Evolutionary conservation across 2,888 invertebrate genomes (phyloP).

Genomic region (Macaria notata): DNA sequence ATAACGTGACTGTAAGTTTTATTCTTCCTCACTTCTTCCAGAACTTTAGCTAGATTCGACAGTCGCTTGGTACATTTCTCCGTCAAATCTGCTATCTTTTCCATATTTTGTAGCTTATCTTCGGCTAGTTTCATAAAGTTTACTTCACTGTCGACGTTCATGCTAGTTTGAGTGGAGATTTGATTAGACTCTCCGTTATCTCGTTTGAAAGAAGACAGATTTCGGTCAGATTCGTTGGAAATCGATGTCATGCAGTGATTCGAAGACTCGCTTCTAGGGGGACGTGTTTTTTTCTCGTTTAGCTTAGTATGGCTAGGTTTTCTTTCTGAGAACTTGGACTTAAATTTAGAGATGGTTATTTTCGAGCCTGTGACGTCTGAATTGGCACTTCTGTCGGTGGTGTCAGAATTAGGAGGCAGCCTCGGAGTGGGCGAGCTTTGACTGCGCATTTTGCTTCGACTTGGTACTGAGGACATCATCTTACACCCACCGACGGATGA

Average conservation of each 20-base stretch:
- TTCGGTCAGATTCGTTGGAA: conserved; percentile 46
- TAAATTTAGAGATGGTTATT: conserved; percentile 3
- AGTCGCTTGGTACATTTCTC: conserved; percentile 75
- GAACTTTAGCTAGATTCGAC: conserved; percentile 70
- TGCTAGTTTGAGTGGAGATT: conserved; percentile 62
- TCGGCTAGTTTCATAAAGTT: conserved; percentile 67
- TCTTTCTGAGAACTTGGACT: conserved; percentile 12
- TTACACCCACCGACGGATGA: conserved; percentile 30
- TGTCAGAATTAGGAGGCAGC: conserved; percentile 23
- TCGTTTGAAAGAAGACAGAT: conserved; percentile 29
- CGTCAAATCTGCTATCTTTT: conserved; percentile 74
- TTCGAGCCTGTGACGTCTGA: conserved; percentile 25
- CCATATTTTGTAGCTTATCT: conserved; percentile 74
- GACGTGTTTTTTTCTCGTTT: conserved; percentile 5
- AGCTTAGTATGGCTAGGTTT: conserved; percentile 14
- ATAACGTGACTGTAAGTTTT: conserved; percentile 71
- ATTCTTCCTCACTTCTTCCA: conserved; percentile 74
- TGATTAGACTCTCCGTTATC: conserved; percentile 11
- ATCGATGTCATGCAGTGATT: conserved; percentile 35
- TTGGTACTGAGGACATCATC: conserved; percentile 11
- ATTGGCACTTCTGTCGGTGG: conserved; percentile 23
- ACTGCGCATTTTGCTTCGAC: conserved; percentile 39
- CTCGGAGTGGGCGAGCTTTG: conserved; percentile 54
- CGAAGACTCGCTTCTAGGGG: conserved; percentile 12
- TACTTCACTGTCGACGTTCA: conserved; percentile 52